These are phyloP conservation scores for Carapus acus DNA, from an alignment of 2,797 vertebrate genomes.

Conservation along the genomic window DNA sequence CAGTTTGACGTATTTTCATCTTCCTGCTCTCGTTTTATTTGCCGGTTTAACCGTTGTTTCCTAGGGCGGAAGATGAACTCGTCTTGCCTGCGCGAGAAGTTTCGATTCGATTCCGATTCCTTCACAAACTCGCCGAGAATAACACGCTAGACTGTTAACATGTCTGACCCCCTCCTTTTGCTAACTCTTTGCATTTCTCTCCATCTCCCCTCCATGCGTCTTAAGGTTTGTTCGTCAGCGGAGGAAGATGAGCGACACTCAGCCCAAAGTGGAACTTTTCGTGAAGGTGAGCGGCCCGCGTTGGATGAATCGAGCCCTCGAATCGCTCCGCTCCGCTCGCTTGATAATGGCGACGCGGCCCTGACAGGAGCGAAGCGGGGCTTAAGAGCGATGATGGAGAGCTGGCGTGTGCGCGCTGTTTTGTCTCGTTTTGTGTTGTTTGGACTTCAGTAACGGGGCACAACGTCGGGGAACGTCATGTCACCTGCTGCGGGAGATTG, in stretches of 20 bases:
- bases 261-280: conserved; percentile 72
- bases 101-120: conserved; percentile 11
- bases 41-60: neutral
- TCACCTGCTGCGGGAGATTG: conserved; percentile 1
- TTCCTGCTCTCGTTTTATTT: neutral
- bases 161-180: neutral
- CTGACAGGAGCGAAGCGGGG: no score
- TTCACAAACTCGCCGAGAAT: neutral
- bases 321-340: no score
- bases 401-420: no score
- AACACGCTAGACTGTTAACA: neutral
- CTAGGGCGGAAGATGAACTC: conserved; percentile 45
- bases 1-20: neutral
- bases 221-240: conserved; percentile 17
- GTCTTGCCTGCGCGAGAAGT: conserved; percentile 17
- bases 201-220: neutral
- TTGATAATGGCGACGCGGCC: conserved; percentile 11
- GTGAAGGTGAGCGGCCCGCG: conserved; percentile 69
- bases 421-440: no score
- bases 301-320: neutral
- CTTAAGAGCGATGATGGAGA: no score
- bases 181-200: neutral
- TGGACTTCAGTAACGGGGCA: no score
- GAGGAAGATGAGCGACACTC: conserved; percentile 68
- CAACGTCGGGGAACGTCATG: no score